Evolutionary conservation across 2,888 invertebrate species (phyloP).

Genomic region (Gnatocerus cornutus): DNA sequence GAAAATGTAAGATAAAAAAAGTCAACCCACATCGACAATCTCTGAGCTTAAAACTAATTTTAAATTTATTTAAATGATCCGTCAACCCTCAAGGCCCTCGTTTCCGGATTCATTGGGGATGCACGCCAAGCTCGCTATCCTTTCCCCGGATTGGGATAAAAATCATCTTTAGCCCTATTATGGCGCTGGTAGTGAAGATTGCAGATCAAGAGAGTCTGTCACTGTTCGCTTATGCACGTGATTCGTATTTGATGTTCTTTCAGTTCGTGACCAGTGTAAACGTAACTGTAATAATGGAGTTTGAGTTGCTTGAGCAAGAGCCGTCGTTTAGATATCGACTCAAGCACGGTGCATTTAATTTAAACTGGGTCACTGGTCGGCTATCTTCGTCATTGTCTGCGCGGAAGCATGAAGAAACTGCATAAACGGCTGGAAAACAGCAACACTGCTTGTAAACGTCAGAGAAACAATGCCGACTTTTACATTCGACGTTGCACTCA

Average conservation of each 20-base stretch:
- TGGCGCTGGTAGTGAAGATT: conserved; percentile 16
- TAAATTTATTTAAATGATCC: conserved; percentile 35
- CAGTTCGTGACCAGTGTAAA: conserved; percentile 36
- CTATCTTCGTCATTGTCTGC: conserved; percentile 30
- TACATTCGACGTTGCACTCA: conserved; percentile 22
- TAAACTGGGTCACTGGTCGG: conserved; percentile 45
- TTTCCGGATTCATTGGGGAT: conserved; percentile 17
- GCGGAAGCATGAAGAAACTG: conserved; percentile 38
- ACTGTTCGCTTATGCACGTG: conserved; percentile 27
- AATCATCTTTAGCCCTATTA: conserved; percentile 24
- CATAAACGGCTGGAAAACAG: conserved; percentile 43
- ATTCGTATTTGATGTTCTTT: conserved; percentile 36
- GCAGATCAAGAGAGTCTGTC: conserved; percentile 30
- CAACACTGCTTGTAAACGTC: conserved; percentile 29
- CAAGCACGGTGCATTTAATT: conserved; percentile 39
- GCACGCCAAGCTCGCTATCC: conserved; percentile 11
- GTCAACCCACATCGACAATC: background rate
- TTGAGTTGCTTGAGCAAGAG: conserved; percentile 29
- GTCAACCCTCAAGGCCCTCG: conserved; percentile 21
- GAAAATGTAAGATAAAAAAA: background rate
- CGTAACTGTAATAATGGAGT: conserved; percentile 35
- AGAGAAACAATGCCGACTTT: conserved; percentile 17
- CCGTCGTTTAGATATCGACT: conserved; percentile 39
- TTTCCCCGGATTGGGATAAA: conserved; percentile 14
- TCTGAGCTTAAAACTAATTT: conserved; percentile 26